These are phyloP conservation scores for Dolichopus griseipennis DNA, from an alignment of 2,888 invertebrate genomes.

Conservation along the genomic window DNA sequence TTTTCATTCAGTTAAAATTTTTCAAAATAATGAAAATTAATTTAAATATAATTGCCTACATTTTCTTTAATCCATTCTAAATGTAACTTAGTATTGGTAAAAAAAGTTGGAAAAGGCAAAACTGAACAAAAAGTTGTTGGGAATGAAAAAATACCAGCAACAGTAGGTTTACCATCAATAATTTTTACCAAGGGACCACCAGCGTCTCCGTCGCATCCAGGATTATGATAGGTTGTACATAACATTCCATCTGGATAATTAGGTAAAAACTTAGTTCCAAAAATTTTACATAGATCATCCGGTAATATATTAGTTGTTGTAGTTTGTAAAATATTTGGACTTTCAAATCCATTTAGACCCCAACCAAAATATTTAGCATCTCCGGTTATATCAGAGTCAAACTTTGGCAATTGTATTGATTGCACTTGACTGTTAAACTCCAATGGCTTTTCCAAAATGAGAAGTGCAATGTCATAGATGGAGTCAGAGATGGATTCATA, in stretches of 20 bases:
- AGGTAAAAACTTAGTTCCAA: too few species aligned
- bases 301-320: too few species aligned
- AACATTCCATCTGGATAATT: conserved; percentile 26
- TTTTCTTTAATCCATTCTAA: too few species aligned
- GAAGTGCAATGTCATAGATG: conserved; percentile 40
- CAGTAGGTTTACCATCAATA: conserved; percentile 21
- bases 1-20: too few species aligned
- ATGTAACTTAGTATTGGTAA: too few species aligned
- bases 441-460: conserved; percentile 34
- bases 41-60: too few species aligned
- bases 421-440: conserved; percentile 33
- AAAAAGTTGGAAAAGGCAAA: too few species aligned
- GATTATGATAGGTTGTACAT: conserved; percentile 21
- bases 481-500: conserved; percentile 37
- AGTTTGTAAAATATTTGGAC: conserved; percentile 15
- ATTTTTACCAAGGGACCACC: conserved; percentile 35
- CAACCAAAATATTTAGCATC: conserved; percentile 38
- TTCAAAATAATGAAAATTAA: too few species aligned
- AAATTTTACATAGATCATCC: too few species aligned
- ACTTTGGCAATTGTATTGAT: conserved; percentile 33
- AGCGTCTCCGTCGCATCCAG: conserved; percentile 43
- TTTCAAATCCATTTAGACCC: conserved; percentile 32
- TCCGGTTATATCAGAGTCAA: conserved; percentile 30
- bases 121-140: conserved; percentile 44
- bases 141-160: conserved; percentile 47